Evolutionary conservation across 2,888 invertebrate species (phyloP).

Genomic region (Pimpla rufipes): DNA sequence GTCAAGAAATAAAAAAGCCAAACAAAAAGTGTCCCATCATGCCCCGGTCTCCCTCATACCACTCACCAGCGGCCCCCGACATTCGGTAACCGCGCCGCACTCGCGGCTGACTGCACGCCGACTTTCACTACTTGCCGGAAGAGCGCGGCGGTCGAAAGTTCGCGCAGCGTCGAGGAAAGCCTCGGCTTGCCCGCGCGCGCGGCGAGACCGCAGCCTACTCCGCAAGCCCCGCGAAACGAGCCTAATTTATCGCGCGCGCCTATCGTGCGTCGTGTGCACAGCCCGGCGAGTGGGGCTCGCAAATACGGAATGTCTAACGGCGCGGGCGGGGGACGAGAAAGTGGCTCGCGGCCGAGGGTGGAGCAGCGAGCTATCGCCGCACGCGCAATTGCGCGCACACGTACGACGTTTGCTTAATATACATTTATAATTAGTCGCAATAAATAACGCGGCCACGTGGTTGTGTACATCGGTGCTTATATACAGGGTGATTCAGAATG

Average conservation of each 20-base stretch:
- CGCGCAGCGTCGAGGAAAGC: slow-evolving; percentile 8
- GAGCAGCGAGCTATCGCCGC: slow-evolving; percentile 45
- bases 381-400: slow-evolving; percentile 55
- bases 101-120: slow-evolving; percentile 66
- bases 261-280: slow-evolving; percentile 56
- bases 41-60: too few relatives aligned
- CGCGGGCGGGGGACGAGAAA: not conserved
- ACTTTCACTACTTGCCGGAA: slow-evolving; percentile 69
- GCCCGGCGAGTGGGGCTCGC: slow-evolving; percentile 17
- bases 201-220: slow-evolving; percentile 44
- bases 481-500: too few relatives aligned
- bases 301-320: not conserved
- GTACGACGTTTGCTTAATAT: slow-evolving; percentile 61
- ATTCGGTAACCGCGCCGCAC: slow-evolving; percentile 73
- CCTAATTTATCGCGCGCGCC: slow-evolving; percentile 65
- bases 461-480: slow-evolving; percentile 14
- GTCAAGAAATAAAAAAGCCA: too few relatives aligned
- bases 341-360: not conserved
- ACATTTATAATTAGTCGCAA: slow-evolving; percentile 59
- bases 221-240: slow-evolving; percentile 53
- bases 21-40: too few relatives aligned
- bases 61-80: too few relatives aligned
- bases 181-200: slow-evolving; percentile 7
- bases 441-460: slow-evolving; percentile 53
- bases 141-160: slow-evolving; percentile 16